Percentiles rank a stretch among this genome's conserved stretches.
phyloP scores from a whole-genome alignment of 2,113 vertebrate species.

The Podarcis raffonei region DNA sequence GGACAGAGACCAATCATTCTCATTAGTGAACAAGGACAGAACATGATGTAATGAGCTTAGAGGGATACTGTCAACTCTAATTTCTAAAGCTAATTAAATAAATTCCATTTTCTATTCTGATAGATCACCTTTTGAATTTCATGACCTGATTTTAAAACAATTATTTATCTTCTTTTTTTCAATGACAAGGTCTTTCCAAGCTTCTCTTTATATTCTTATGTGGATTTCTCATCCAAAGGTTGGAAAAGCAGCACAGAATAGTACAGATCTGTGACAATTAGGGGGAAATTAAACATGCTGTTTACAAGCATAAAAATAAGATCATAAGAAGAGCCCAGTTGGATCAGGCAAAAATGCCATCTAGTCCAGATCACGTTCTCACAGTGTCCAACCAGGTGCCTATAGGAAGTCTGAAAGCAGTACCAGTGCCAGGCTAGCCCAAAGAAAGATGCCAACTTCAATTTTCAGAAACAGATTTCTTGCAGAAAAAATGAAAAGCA shows the following conservation, averaged over 20 bases:
- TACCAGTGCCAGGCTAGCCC: no score
- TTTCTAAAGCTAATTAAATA: constrained; percentile 44
- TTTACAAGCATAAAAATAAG: background rate
- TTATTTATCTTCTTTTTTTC: constrained; percentile 6
- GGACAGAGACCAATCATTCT: background rate
- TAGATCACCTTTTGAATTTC: constrained; percentile 24
- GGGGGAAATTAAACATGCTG: background rate
- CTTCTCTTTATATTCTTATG: constrained; percentile 1
- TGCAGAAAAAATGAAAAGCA: no score
- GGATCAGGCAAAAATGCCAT: no score
- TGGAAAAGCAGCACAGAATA: background rate
- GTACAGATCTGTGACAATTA: background rate
- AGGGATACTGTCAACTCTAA: constrained; percentile 39
- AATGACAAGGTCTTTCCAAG: constrained; percentile 6
- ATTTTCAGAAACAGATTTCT: no score
- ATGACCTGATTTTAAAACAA: background rate
- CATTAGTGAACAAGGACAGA: constrained; percentile 43
- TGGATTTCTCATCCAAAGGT: background rate
- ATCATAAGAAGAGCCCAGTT: no score
- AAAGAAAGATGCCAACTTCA: no score
- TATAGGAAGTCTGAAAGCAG: no score
- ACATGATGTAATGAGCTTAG: constrained; percentile 37
- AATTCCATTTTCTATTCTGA: background rate
- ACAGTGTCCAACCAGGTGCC: no score
- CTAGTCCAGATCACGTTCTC: no score